Base-by-base conservation (phyloP, 23 tunicate species). In the Botrylloides violaceus region DNA sequence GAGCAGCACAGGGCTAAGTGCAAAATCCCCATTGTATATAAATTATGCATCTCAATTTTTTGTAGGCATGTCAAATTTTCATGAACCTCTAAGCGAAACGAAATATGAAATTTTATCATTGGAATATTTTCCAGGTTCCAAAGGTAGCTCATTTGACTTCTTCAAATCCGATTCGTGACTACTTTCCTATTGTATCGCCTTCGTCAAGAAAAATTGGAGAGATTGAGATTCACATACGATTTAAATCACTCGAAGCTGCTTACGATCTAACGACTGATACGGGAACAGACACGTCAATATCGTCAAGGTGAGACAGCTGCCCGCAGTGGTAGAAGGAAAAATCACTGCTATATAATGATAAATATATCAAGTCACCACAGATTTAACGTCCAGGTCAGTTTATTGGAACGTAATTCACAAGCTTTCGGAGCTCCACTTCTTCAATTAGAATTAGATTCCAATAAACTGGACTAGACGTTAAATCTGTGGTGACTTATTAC, bases 131-230 rank as follows among this genome's bases (percentile, higher is more conserved):
- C 0, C 26, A 86, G 94, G 66, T 86, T 37, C 94, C 94, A 0
- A 81, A 81, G 29, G 85, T 80, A 1, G 74, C 78, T 1, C 53
- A 66, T 9, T 47, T 86, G 65, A 32, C 94, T 3, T 86, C 96
- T 25, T 55, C 30, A 34, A 65, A 77, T 30, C 96, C 96, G 19
- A 81, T 88, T 21, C 76, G 83, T 58, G 87, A 83, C 20, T 73
- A n/a, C 37, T 88, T 88, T 64, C 88, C 96, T 0, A 88, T 88
- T 9, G 72, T 81, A 24, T 88, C 96, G 6, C 72, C 87, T 29
- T 77, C 87, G 2, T 88, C 96, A 2, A 49, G 96, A 56, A 88
- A 77, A 57, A 61, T 88, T 48, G 96, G 96, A 0, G 96, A 88
- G 58, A 37, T 88, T 0, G 76, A 88, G 36, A 73, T 88, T 7